phyloP scores from a whole-genome alignment of 2,888 invertebrate genomes.

The Caenorhabditis sulstoni region DNA sequence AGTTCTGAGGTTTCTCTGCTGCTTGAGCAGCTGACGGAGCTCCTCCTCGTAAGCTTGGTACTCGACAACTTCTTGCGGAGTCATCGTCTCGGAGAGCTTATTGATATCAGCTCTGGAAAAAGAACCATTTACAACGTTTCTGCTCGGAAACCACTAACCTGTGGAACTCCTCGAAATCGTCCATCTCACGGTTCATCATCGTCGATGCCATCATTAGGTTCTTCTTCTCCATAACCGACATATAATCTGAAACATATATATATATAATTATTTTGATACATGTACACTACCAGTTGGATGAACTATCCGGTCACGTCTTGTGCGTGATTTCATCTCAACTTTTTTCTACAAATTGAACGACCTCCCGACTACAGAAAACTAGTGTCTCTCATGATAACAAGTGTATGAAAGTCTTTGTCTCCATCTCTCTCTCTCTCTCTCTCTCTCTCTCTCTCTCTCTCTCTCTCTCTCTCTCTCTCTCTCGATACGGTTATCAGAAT shows the following conservation, averaged over 20 bases:
- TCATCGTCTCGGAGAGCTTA: conserved; percentile 51
- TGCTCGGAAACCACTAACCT: conserved; percentile 15
- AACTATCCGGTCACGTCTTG: conserved; percentile 52
- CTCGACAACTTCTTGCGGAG: conserved; percentile 51
- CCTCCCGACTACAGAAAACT: conserved; percentile 9
- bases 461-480: conserved; percentile 6
- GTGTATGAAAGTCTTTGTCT: too few relatives aligned
- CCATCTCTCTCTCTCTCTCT: too few relatives aligned
- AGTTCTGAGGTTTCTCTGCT: conserved; percentile 65
- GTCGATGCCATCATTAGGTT: conserved; percentile 42
- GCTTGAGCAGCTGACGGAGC: conserved; percentile 64
- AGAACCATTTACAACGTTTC: neutral
- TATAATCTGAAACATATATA: conserved; percentile 61
- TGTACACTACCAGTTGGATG: conserved; percentile 20
- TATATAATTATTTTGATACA: too few relatives aligned
- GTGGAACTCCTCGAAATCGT: conserved; percentile 32
- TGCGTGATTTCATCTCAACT: conserved; percentile 17
- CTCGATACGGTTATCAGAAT: neutral
- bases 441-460: too few relatives aligned
- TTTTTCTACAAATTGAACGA: conserved; percentile 34
- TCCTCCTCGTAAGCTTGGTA: conserved; percentile 62
- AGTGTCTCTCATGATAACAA: conserved; percentile 1
- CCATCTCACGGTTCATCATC: conserved; percentile 14
- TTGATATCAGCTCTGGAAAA: conserved; percentile 48
- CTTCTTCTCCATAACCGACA: conserved; percentile 65